A percentile compares a stretch with the other conserved stretches of the same genome.
phyloP scores from a whole-genome alignment of 2,113 vertebrate species.

The Pipa parva region DNA sequence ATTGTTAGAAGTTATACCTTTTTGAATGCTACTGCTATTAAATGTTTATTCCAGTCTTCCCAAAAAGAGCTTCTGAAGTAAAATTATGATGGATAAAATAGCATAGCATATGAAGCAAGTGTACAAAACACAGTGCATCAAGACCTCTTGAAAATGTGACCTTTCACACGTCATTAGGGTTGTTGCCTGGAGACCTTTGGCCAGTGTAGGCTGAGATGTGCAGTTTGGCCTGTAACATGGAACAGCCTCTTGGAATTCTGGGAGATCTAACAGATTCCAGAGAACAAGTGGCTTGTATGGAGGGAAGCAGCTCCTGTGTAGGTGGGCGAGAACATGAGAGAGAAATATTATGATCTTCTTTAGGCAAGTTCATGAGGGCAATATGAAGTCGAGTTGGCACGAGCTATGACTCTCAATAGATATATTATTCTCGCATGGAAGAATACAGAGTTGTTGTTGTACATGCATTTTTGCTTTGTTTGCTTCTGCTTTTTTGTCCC shows the following conservation, averaged over 20 bases:
- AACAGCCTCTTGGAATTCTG: constrained; percentile 46
- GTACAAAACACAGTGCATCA: not conserved
- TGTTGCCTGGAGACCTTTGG: constrained; percentile 22
- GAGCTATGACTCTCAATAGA: constrained; percentile 61
- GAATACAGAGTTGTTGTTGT: constrained; percentile 78
- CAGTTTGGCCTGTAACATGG: constrained; percentile 31
- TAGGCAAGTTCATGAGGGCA: constrained; percentile 64
- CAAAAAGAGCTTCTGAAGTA: too few relatives aligned
- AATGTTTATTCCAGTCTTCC: too few relatives aligned
- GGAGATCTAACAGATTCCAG: constrained; percentile 45
- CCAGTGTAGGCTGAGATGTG: constrained; percentile 25
- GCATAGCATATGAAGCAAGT: not conserved
- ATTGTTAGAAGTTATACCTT: too few relatives aligned
- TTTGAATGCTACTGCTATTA: too few relatives aligned
- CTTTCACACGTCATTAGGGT: constrained; percentile 17
- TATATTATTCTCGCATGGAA: constrained; percentile 62
- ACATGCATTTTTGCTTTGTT: constrained; percentile 50
- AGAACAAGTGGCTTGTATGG: constrained; percentile 68
- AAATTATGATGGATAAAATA: not conserved
- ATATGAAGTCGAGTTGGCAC: constrained; percentile 58
- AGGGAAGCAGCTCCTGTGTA: constrained; percentile 60
- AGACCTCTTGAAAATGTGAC: constrained; percentile 10
- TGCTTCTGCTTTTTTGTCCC: constrained; percentile 60
- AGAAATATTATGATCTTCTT: constrained; percentile 77
- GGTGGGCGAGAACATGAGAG: constrained; percentile 71